Conservation (phyloP, 1,140 invertebrate species). For the Acromyrmex echinatior region DNA sequence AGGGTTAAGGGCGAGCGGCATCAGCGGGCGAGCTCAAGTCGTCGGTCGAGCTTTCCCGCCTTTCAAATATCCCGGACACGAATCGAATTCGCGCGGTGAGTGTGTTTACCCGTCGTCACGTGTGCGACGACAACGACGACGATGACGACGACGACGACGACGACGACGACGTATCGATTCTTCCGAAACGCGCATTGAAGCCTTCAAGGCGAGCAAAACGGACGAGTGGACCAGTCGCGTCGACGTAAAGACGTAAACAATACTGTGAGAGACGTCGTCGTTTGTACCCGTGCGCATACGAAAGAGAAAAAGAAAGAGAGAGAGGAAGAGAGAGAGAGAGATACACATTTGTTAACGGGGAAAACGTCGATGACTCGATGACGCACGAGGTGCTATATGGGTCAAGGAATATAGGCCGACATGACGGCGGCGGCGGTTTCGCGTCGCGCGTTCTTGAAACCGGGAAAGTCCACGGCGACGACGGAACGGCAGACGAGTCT, state of each 20-base stretch:
- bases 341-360: background rate
- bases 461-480: constrained; percentile 49
- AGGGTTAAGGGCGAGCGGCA: constrained; percentile 4
- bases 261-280: background rate
- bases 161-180: constrained; percentile 41
- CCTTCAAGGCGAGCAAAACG: background rate
- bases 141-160: background rate
- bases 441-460: constrained; percentile 49
- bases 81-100: constrained; percentile 19
- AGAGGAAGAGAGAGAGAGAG: background rate
- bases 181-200: constrained; percentile 15
- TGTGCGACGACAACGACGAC: background rate
- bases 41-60: constrained; percentile 40
- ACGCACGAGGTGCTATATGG: constrained; percentile 54
- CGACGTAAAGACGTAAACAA: constrained; percentile 19
- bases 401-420: constrained; percentile 59
- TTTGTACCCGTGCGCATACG: background rate
- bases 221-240: background rate
- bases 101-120: constrained; percentile 53
- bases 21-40: constrained; percentile 46
- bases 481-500: constrained; percentile 46
- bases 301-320: background rate
- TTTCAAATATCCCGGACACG: background rate
- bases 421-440: constrained; percentile 25
- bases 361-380: constrained; percentile 59